Conservation (phyloP, 2,888 invertebrate genomes). For the Clistopyga incitator region DNA sequence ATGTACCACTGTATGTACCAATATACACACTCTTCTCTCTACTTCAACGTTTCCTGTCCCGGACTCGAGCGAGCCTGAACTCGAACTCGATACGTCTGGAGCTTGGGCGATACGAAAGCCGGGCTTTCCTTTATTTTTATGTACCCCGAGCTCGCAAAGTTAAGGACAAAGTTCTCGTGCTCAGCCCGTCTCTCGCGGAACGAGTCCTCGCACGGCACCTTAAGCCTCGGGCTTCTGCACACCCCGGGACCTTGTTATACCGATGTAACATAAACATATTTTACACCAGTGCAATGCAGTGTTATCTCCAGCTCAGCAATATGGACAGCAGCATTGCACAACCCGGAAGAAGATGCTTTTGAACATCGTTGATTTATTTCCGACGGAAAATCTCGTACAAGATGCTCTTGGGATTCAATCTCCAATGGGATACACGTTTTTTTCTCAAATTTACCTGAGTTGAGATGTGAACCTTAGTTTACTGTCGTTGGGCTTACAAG, state of each 20-base stretch:
- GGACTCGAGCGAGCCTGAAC: constrained; percentile 58
- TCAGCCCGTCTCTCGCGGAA: constrained; percentile 44
- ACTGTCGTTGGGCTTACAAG: too few relatives aligned
- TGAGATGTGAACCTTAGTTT: too few relatives aligned
- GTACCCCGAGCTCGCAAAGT: constrained; percentile 61
- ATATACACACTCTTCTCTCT: constrained; percentile 30
- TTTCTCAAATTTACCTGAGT: neutral
- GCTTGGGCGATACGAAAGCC: constrained; percentile 67
- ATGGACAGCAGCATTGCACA: neutral
- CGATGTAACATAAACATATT: constrained; percentile 13
- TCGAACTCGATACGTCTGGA: constrained; percentile 70
- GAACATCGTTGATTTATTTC: constrained; percentile 1
- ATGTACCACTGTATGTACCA: neutral
- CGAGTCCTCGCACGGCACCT: constrained; percentile 43
- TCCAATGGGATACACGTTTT: neutral
- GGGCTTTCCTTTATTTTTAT: constrained; percentile 75
- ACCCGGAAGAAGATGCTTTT: neutral
- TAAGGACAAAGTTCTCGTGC: constrained; percentile 60
- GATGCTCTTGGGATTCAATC: neutral
- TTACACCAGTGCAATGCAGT: constrained; percentile 12
- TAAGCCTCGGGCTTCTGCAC: constrained; percentile 56
- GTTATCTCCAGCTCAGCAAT: constrained; percentile 7
- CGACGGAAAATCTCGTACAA: neutral
- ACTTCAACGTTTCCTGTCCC: constrained; percentile 69
- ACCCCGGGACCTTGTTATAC: constrained; percentile 11